Percentiles rank a stretch among this genome's conserved stretches.
phyloP scores from a whole-genome alignment of 2,888 invertebrate species.

The Nomada ferruginata region DNA sequence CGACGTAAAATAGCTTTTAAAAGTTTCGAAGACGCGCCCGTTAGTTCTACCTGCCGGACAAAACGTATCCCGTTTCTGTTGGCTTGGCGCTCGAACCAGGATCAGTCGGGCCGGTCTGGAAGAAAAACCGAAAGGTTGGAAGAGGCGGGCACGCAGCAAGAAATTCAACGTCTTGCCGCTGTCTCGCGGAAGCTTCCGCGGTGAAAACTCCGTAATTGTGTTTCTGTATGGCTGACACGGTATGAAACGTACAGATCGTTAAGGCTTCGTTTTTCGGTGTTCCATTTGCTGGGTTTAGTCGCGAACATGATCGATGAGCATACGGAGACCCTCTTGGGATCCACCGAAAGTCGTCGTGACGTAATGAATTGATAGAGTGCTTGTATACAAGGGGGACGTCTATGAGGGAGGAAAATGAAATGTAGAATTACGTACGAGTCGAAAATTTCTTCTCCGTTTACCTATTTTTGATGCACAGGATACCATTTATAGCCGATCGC shows the following conservation, averaged over 20 bases:
- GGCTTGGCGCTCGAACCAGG: neutral
- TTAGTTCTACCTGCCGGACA: slow-evolving; percentile 62
- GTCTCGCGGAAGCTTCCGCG: slow-evolving; percentile 55
- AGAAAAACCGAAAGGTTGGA: slow-evolving; percentile 34
- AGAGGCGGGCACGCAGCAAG: slow-evolving; percentile 25
- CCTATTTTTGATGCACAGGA: too few relatives aligned
- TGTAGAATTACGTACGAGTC: neutral
- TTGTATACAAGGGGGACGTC: slow-evolving; percentile 19
- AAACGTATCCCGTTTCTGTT: slow-evolving; percentile 23
- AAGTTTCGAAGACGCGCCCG: slow-evolving; percentile 57
- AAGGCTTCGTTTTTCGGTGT: slow-evolving; percentile 46
- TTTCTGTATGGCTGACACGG: slow-evolving; percentile 48
- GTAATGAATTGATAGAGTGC: slow-evolving; percentile 70
- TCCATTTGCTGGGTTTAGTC: slow-evolving; percentile 23
- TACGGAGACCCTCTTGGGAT: slow-evolving; percentile 53
- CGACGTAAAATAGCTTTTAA: slow-evolving; percentile 51
- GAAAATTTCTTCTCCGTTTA: neutral
- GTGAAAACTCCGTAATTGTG: slow-evolving; percentile 63
- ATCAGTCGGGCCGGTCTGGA: neutral
- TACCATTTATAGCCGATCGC: neutral
- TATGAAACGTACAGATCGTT: slow-evolving; percentile 52
- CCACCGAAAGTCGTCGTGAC: slow-evolving; percentile 45
- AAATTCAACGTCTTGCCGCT: slow-evolving; percentile 57
- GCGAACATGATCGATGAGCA: slow-evolving; percentile 67
- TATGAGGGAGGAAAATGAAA: neutral